These are phyloP conservation scores for Melikaiella ostensackeni DNA, from an alignment of 2,888 invertebrate genomes.

Conservation along the genomic window DNA sequence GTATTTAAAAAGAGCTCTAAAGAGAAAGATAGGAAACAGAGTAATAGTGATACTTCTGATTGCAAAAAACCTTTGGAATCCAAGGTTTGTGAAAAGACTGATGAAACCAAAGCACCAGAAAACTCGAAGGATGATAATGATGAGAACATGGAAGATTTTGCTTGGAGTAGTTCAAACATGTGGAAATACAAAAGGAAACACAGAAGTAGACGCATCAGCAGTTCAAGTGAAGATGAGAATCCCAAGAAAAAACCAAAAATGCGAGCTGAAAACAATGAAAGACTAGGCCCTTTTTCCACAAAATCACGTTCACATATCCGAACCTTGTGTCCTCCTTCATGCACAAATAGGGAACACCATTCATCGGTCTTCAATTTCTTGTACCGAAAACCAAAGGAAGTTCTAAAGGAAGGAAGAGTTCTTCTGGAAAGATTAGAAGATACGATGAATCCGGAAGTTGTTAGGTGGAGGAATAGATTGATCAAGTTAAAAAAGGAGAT, in stretches of 20 bases:
- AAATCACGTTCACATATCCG: conserved; percentile 35
- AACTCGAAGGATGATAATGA: not conserved
- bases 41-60: not conserved
- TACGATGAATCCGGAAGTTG: conserved; percentile 30
- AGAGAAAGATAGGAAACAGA: not conserved
- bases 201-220: not conserved
- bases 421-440: conserved; percentile 45
- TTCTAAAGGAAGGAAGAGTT: conserved; percentile 20
- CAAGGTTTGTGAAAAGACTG: conserved; percentile 22
- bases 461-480: conserved; percentile 43
- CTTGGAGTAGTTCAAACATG: not conserved
- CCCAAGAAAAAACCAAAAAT: not conserved
- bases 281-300: not conserved
- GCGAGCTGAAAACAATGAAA: not conserved
- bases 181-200: conserved; percentile 26
- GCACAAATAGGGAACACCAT: conserved; percentile 42
- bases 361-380: not conserved
- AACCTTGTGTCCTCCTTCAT: conserved; percentile 46
- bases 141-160: conserved; percentile 17
- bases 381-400: conserved; percentile 13
- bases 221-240: not conserved
- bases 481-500: not conserved
- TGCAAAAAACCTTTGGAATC: not conserved
- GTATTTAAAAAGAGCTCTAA: conserved; percentile 17
- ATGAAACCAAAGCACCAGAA: conserved; percentile 2